phyloP scores from a whole-genome alignment of 2,888 invertebrate genomes.

The Gymnocheta viridis region DNA sequence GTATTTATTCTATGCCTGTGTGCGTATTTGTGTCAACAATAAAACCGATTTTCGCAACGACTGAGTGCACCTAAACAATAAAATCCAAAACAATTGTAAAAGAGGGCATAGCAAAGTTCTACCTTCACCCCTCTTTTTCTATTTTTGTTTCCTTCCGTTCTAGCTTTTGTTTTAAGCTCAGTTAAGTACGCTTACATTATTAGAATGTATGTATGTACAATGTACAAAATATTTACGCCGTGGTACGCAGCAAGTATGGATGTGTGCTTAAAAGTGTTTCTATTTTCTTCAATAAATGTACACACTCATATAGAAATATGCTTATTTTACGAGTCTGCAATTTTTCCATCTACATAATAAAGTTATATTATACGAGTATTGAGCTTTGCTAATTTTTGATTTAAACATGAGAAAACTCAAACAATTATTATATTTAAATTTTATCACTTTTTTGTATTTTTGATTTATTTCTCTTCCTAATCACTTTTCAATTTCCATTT shows the following conservation, averaged over 20 bases:
- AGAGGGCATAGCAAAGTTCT: constrained; percentile 21
- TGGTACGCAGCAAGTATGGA: background rate
- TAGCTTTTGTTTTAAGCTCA: constrained; percentile 32
- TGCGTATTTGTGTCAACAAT: constrained; percentile 1
- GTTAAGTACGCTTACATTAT: constrained; percentile 14
- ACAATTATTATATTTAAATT: background rate
- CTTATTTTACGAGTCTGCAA: background rate
- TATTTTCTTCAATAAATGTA: background rate
- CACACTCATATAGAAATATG: background rate
- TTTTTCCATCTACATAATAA: constrained; percentile 21
- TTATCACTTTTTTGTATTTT: background rate
- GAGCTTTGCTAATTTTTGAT: background rate
- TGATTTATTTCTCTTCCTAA: constrained; percentile 13
- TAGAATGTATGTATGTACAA: background rate
- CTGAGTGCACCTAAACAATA: constrained; percentile 57
- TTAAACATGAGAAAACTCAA: background rate
- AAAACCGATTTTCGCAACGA: constrained; percentile 26
- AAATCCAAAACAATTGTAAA: constrained; percentile 38
- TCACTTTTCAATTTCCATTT: constrained; percentile 16
- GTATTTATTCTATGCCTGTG: too few species aligned
- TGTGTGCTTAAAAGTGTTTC: background rate
- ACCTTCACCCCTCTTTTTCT: background rate
- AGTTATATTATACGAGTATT: background rate
- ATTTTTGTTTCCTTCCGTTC: constrained; percentile 25
- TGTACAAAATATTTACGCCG: constrained; percentile 42